Percentiles rank a stretch among this genome's conserved stretches.
Conservation (phyloP, 2,113 vertebrate genomes). For the Corydoras sp. region DNA sequence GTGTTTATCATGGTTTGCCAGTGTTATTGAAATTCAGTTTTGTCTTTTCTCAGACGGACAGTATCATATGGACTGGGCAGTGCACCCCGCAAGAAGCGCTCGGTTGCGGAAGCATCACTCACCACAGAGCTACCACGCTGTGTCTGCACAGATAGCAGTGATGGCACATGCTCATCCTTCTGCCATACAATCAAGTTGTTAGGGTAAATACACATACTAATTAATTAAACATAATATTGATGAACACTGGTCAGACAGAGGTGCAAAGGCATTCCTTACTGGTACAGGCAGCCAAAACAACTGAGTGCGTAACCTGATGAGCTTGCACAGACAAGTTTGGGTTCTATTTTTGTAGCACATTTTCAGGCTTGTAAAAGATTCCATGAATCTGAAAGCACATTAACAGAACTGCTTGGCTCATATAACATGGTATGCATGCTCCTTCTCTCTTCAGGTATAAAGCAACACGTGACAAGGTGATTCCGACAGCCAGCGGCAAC, state of each 20-base stretch:
- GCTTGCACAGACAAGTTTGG: constrained; percentile 27
- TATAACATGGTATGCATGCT: constrained; percentile 21
- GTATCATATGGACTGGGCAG: constrained; percentile 89
- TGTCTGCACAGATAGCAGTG: constrained; percentile 67
- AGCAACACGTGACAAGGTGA: constrained; percentile 33
- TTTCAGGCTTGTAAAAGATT: constrained; percentile 14
- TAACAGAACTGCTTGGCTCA: constrained; percentile 22
- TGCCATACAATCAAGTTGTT: constrained; percentile 59
- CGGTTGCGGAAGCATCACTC: constrained; percentile 55
- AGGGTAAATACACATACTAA: constrained; percentile 41
- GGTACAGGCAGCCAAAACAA: neutral
- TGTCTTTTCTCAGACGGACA: constrained; percentile 68
- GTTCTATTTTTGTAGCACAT: constrained; percentile 22
- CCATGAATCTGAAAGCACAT: constrained; percentile 5
- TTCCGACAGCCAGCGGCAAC: constrained; percentile 37
- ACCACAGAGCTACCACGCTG: constrained; percentile 63
- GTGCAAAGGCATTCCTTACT: neutral
- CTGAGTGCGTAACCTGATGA: neutral
- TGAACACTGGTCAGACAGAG: neutral
- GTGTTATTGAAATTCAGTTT: neutral
- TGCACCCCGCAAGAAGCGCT: constrained; percentile 75
- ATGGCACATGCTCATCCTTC: constrained; percentile 77
- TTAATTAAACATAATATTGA: neutral
- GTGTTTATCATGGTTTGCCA: too few relatives aligned
- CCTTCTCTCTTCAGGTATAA: constrained; percentile 42